These are phyloP conservation scores for Drepana arcuata DNA, from an alignment of 1,140 invertebrate genomes.

Conservation along the genomic window DNA sequence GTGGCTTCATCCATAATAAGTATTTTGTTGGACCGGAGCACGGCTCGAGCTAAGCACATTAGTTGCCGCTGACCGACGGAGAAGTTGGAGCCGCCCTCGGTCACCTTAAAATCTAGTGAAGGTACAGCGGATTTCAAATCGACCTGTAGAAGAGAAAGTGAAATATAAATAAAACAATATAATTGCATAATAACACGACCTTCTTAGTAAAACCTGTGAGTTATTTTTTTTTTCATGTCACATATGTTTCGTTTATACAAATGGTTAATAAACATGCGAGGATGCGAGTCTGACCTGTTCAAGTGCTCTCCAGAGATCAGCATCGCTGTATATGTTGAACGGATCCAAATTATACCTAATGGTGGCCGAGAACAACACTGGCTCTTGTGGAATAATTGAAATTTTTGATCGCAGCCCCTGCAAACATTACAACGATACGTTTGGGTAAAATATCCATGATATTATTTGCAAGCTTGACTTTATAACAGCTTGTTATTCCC, in stretches of 20 bases:
- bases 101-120: constrained; percentile 76
- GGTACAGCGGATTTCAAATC: constrained; percentile 72
- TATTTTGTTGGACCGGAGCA: constrained; percentile 83
- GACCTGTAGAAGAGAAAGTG: constrained; percentile 48
- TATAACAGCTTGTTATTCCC: too few relatives aligned
- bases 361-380: constrained; percentile 80
- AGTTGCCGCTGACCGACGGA: constrained; percentile 90
- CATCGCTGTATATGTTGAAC: constrained; percentile 76
- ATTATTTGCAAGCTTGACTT: too few relatives aligned
- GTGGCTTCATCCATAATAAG: constrained; percentile 81
- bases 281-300: constrained; percentile 75
- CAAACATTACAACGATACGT: too few relatives aligned
- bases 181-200: constrained; percentile 5
- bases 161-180: constrained; percentile 11
- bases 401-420: constrained; percentile 71
- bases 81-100: constrained; percentile 84
- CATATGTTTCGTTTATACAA: too few relatives aligned
- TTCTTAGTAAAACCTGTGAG: too few relatives aligned
- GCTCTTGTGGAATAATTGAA: constrained; percentile 86
- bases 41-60: constrained; percentile 86
- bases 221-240: too few relatives aligned
- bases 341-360: constrained; percentile 84
- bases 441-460: too few relatives aligned
- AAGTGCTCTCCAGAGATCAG: constrained; percentile 77
- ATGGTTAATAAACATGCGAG: too few relatives aligned